Base-by-base conservation (phyloP, 53 echinoderm and acorn worm species). In the Crossaster papposus region DNA sequence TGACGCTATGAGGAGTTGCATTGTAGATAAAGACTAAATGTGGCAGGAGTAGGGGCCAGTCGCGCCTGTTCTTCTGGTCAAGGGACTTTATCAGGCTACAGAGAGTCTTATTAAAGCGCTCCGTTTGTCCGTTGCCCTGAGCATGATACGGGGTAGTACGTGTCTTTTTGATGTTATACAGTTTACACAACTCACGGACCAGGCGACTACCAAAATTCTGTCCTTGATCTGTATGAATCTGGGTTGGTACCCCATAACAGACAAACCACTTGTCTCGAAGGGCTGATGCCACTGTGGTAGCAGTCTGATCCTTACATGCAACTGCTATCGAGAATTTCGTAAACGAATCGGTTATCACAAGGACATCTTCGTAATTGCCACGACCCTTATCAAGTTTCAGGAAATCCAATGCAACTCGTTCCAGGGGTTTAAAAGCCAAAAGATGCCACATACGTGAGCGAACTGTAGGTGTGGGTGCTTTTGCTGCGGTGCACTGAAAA, bases 91-190 rank as follows among this genome's bases (percentile, higher is more conserved):
- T 90, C 82, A 94, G 65, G 9, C 70, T 31, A 54, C 90, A 92
- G 2, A 92, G 71, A 0, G 94, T 92, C 14, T 81, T 80, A 52
- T 94, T 94, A 29, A 94, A 94, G 3, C 89, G 11, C 44, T 94
- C 91, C 0, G 89, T 87, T 54, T 94, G 91, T 0, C 94, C 91
- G 74, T 94, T 94, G 0, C 91, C 94, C 51, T 92, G 89, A 0
- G 89, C 83, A 26, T 92, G 83, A 35, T 89, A 89, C 3, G 89
- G 83, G 1, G 83, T 89, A 26, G 92, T 92, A 35, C 78, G 64
- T 17, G 92, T 76, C 70, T 92, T 92, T 17, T 63, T 18, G 33
- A 89, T 89, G 17, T 80, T 85, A 62, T 91, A 89, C 4, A 89
- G 36, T 0, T 68, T 58, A 64, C 90, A 77, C 11, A n/a, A n/a